These are phyloP conservation scores for Luperina testacea DNA, from an alignment of 2,888 invertebrate genomes.

Conservation along the genomic window DNA sequence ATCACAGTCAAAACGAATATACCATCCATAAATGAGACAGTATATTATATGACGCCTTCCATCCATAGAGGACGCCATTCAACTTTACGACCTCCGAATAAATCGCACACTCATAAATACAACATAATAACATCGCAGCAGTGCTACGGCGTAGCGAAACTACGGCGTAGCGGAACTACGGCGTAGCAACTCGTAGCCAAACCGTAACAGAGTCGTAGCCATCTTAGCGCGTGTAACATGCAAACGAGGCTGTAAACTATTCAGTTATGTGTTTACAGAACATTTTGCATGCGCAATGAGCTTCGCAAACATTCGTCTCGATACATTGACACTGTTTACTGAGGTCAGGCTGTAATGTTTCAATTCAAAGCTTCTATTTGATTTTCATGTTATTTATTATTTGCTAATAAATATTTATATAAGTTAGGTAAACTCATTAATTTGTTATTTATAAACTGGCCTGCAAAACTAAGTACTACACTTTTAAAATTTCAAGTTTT, in stretches of 20 bases:
- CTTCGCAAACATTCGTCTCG: slow-evolving; percentile 43
- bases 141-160: slow-evolving; percentile 48
- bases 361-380: slow-evolving; percentile 21
- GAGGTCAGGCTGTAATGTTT: slow-evolving; percentile 8
- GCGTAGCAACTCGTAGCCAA: slow-evolving; percentile 35
- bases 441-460: neutral
- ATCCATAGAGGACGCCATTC: neutral
- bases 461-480: no score
- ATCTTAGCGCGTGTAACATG: slow-evolving; percentile 52
- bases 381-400: slow-evolving; percentile 12
- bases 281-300: slow-evolving; percentile 57
- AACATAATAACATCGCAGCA: slow-evolving; percentile 31
- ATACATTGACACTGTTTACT: slow-evolving; percentile 41
- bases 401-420: neutral
- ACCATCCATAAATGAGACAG: neutral
- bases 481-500: no score
- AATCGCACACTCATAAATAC: slow-evolving; percentile 46
- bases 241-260: slow-evolving; percentile 59
- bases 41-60: neutral
- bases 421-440: slow-evolving; percentile 1
- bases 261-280: slow-evolving; percentile 60
- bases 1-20: neutral
- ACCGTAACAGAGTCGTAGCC: slow-evolving; percentile 40
- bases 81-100: slow-evolving; percentile 37
- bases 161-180: slow-evolving; percentile 44